Conservation (phyloP, 92 coral and sea anemone species). For the Ricordea florida region DNA sequence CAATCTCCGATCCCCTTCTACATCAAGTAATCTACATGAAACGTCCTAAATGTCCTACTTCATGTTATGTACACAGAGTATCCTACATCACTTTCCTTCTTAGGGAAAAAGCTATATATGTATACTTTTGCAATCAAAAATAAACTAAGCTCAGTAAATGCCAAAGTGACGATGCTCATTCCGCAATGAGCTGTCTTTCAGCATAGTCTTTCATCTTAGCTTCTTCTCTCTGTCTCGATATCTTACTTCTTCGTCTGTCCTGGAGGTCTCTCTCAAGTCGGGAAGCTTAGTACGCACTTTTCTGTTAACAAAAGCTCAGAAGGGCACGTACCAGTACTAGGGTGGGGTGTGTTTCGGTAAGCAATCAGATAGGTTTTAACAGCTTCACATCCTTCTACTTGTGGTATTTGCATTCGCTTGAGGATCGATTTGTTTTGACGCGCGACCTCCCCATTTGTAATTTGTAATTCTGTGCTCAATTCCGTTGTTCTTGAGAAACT, state of each 20-base stretch:
- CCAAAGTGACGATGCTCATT: too few relatives aligned
- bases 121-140: too few relatives aligned
- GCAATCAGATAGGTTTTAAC: background rate
- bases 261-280: background rate
- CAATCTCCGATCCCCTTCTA: too few relatives aligned
- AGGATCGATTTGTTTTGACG: background rate
- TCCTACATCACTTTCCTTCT: too few relatives aligned
- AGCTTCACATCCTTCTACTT: background rate
- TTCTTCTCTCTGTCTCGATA: too few relatives aligned
- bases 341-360: background rate
- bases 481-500: slow-evolving; percentile 2
- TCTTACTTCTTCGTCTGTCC: slow-evolving; percentile 4
- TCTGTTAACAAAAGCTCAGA: background rate
- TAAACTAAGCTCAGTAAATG: too few relatives aligned
- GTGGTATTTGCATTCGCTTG: background rate
- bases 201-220: too few relatives aligned
- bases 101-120: too few relatives aligned
- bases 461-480: slow-evolving; percentile 16
- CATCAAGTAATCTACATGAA: too few relatives aligned
- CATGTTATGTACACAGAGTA: too few relatives aligned
- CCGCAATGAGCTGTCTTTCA: too few relatives aligned
- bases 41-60: too few relatives aligned
- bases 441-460: background rate
- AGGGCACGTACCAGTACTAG: background rate
- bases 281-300: slow-evolving; percentile 7